phyloP scores from a whole-genome alignment of 2,113 vertebrate species.

The Coregonus clupeaformis region DNA sequence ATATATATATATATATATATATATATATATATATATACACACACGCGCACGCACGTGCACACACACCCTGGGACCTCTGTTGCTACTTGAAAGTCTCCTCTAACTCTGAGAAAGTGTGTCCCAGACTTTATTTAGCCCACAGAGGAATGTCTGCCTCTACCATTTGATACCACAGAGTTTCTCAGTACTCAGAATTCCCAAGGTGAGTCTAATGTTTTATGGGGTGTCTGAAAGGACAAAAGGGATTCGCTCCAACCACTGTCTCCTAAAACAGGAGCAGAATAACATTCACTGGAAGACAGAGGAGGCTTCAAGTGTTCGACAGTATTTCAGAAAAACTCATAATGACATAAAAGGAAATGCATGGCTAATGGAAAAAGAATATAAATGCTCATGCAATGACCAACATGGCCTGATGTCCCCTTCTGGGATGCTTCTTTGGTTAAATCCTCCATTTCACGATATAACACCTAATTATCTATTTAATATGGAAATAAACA shows the following conservation, averaged over 20 bases:
- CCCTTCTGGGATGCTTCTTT: too few species aligned
- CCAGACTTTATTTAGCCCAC: constrained; percentile 59
- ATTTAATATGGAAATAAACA: too few species aligned
- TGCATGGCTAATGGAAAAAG: too few species aligned
- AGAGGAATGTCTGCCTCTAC: constrained; percentile 73
- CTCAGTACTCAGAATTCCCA: constrained; percentile 48
- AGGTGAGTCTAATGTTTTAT: constrained; percentile 71
- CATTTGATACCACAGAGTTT: constrained; percentile 61
- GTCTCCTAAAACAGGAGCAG: background rate
- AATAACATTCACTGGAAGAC: too few species aligned
- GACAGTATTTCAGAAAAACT: too few species aligned
- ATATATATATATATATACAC: background rate
- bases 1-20: too few species aligned
- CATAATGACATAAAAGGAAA: too few species aligned
- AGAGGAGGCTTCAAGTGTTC: too few species aligned
- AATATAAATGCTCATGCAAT: too few species aligned
- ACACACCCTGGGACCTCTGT: constrained; percentile 19
- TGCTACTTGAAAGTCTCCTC: constrained; percentile 69
- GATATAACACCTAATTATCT: too few species aligned
- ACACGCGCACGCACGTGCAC: constrained; percentile 14
- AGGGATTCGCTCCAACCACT: constrained; percentile 7
- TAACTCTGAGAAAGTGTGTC: constrained; percentile 63
- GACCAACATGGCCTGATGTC: too few species aligned
- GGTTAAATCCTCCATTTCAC: too few species aligned
- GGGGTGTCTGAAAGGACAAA: constrained; percentile 52